Evolutionary conservation across 2,797 vertebrate genomes (phyloP).

Genomic region (Moxostoma hubbsi): DNA sequence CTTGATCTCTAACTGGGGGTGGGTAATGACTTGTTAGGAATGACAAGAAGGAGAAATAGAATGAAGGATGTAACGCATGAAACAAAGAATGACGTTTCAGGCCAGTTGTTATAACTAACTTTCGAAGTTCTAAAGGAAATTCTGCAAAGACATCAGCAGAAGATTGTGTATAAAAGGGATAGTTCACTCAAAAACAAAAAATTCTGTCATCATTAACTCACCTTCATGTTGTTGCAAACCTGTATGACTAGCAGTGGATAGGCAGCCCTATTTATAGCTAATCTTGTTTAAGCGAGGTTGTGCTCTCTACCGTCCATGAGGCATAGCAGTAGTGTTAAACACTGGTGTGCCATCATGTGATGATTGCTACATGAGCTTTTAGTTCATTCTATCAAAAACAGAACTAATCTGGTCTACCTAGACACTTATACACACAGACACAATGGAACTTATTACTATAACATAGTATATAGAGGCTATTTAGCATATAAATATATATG

Average conservation of each 20-base stretch:
- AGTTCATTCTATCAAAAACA: not conserved
- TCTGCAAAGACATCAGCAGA: not conserved
- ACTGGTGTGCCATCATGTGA: constrained; percentile 52
- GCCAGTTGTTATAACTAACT: constrained; percentile 5
- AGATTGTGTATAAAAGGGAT: not conserved
- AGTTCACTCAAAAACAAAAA: too few species aligned
- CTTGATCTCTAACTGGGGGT: constrained; percentile 39
- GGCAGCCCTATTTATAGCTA: constrained; percentile 83
- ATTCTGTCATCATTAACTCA: too few species aligned
- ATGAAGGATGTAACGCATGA: constrained; percentile 18
- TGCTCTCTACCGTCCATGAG: constrained; percentile 74
- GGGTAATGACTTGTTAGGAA: not conserved
- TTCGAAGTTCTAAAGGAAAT: not conserved
- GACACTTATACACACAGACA: not conserved
- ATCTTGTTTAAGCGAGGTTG: constrained; percentile 80
- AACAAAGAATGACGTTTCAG: not conserved
- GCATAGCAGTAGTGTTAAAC: constrained; percentile 66
- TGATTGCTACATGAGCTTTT: constrained; percentile 21
- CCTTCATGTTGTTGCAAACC: too few species aligned
- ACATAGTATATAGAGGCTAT: too few species aligned
- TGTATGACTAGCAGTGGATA: constrained; percentile 65
- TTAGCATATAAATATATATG: not conserved
- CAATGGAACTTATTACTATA: too few species aligned
- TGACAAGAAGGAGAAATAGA: constrained; percentile 10
- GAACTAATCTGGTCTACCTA: not conserved